A percentile compares a stretch with the other conserved stretches of the same genome.
phyloP scores from a whole-genome alignment of 2,888 invertebrate species.

The Anagyrus pseudococci region DNA sequence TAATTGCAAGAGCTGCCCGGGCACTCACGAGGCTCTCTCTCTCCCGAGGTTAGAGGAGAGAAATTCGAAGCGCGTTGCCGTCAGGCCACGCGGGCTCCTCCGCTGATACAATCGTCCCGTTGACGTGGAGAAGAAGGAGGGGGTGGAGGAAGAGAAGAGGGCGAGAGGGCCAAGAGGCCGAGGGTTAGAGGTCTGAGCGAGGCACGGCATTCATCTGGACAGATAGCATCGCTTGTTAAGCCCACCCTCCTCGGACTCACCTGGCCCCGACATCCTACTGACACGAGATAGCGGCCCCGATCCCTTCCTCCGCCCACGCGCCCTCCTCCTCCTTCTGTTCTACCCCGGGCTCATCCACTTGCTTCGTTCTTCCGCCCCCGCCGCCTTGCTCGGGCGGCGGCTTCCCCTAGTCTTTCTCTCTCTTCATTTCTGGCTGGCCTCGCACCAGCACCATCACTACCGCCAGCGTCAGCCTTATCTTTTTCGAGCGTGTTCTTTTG shows the following conservation, averaged over 20 bases:
- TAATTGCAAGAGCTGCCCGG: neutral
- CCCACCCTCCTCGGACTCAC: slow-evolving; percentile 43
- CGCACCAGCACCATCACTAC: neutral
- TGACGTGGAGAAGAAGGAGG: slow-evolving; percentile 3
- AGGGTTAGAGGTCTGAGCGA: neutral
- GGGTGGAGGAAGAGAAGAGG: neutral
- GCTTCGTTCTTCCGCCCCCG: slow-evolving; percentile 23
- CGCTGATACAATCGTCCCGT: slow-evolving; percentile 28
- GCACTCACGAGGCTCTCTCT: neutral
- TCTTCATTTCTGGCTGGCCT: neutral
- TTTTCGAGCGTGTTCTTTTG: slow-evolving; percentile 30
- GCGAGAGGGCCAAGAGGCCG: neutral
- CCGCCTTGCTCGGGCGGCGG: neutral
- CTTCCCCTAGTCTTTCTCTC: neutral
- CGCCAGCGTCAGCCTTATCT: slow-evolving; percentile 11
- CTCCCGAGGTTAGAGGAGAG: neutral
- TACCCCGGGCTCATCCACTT: slow-evolving; percentile 38
- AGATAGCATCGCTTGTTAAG: slow-evolving; percentile 62
- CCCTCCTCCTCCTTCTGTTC: slow-evolving; percentile 34
- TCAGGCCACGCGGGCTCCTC: too few species aligned
- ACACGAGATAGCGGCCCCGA: slow-evolving; percentile 50
- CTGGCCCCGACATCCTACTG: slow-evolving; percentile 51
- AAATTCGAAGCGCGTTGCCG: neutral
- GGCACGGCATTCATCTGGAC: slow-evolving; percentile 56
- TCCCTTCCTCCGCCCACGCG: slow-evolving; percentile 36